A percentile compares a stretch with the other conserved stretches of the same genome.
Conservation (phyloP, 2,888 invertebrate species). For the Phaedon cochleariae region DNA sequence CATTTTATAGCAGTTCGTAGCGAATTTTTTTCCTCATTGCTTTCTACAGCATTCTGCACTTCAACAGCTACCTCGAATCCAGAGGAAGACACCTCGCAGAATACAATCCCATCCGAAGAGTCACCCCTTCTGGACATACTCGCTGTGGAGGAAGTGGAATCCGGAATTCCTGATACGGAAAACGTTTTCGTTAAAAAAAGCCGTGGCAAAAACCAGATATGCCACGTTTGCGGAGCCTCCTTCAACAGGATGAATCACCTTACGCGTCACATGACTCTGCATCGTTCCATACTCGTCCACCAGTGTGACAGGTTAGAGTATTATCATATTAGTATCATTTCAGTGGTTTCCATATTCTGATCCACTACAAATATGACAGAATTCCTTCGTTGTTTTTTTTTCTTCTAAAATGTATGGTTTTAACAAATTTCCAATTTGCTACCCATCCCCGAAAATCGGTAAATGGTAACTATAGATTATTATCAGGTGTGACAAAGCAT, state of each 20-base stretch:
- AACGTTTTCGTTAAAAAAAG: constrained; percentile 40
- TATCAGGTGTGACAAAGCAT: constrained; percentile 48
- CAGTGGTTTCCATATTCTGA: background rate
- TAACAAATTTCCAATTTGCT: too few species aligned
- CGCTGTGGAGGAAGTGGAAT: constrained; percentile 32
- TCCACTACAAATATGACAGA: too few species aligned
- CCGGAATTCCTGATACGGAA: constrained; percentile 29
- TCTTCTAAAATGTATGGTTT: too few species aligned
- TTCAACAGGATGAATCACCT: constrained; percentile 59
- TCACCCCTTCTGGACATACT: background rate
- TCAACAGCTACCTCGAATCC: background rate
- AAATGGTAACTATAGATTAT: background rate
- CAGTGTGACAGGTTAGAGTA: constrained; percentile 54
- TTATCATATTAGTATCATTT: background rate
- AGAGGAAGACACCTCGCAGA: background rate
- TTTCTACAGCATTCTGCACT: too few species aligned
- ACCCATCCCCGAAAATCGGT: too few species aligned
- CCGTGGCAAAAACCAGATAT: constrained; percentile 53
- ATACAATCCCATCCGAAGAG: background rate
- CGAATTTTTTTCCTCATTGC: too few species aligned
- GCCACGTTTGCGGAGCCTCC: constrained; percentile 59
- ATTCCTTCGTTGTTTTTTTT: too few species aligned
- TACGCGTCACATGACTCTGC: constrained; percentile 61
- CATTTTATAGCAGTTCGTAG: too few species aligned
- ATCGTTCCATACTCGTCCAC: constrained; percentile 57